These are phyloP conservation scores for Neodiprion lecontei DNA, from an alignment of 1,140 invertebrate genomes.

Conservation along the genomic window DNA sequence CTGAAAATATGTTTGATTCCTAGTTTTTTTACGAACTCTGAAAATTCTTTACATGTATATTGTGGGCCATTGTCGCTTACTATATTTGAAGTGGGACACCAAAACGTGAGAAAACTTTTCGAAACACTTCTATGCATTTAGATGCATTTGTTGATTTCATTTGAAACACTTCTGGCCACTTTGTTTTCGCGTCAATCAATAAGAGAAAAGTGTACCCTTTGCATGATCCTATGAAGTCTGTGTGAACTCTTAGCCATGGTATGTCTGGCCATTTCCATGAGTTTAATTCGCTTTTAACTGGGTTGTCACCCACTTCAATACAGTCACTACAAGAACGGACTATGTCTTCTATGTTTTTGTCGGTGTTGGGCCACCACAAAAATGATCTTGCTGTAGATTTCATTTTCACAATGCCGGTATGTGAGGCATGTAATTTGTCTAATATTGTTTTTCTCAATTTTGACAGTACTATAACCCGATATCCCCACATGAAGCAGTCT, in stretches of 20 bases:
- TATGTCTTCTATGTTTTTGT: constrained; percentile 52
- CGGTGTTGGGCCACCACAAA: constrained; percentile 56
- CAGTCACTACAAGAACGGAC: constrained; percentile 34
- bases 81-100: constrained; percentile 20
- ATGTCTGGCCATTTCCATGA: constrained; percentile 25
- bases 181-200: constrained; percentile 16
- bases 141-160: background rate
- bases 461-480: constrained; percentile 49
- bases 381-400: constrained; percentile 49
- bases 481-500: constrained; percentile 23
- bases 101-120: background rate
- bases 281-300: constrained; percentile 32
- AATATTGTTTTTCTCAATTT: constrained; percentile 35
- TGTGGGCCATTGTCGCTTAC: constrained; percentile 26
- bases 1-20: background rate
- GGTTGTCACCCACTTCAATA: constrained; percentile 14
- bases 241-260: constrained; percentile 36
- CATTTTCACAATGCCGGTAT: constrained; percentile 54
- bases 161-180: constrained; percentile 21
- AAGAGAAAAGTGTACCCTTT: constrained; percentile 13
- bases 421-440: constrained; percentile 47
- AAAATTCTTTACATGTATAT: background rate
- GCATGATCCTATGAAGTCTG: constrained; percentile 35
- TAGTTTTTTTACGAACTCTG: background rate
- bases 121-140: background rate